Percentiles rank a stretch among this genome's conserved stretches.
Conservation (phyloP, 1,140 invertebrate species). For the Brachionus calyciflorus region DNA sequence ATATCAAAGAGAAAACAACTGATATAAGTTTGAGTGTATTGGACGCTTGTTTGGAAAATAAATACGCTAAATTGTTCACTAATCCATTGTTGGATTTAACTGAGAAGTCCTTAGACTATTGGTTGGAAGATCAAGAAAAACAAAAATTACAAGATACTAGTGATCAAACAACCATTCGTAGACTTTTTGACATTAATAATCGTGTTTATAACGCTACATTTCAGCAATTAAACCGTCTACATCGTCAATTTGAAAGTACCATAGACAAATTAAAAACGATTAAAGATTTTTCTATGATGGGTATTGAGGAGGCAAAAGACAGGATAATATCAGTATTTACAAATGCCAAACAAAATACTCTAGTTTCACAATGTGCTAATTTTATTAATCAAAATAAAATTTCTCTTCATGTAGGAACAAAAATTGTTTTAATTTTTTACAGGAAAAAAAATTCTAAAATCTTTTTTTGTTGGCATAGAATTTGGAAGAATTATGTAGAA, state of each 20-base stretch:
- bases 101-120: conserved; percentile 22
- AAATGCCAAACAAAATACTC: neutral
- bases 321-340: neutral
- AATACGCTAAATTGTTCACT: conserved; percentile 14
- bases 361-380: neutral
- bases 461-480: neutral
- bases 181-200: conserved; percentile 10
- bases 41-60: conserved; percentile 17
- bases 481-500: conserved; percentile 1
- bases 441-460: neutral
- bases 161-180: neutral
- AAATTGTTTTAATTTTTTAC: neutral
- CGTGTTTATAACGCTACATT: neutral
- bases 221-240: conserved; percentile 1
- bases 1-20: conserved; percentile 19
- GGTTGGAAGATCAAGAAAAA: neutral
- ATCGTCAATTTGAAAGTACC: neutral
- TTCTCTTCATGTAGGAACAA: neutral
- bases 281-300: neutral
- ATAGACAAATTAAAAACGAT: conserved; percentile 10
- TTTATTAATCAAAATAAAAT: conserved; percentile 10
- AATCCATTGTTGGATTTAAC: conserved; percentile 31
- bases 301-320: neutral
- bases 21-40: neutral
- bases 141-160: neutral